phyloP scores from a whole-genome alignment of 2,888 invertebrate genomes.

The Cerastis rubricosa region DNA sequence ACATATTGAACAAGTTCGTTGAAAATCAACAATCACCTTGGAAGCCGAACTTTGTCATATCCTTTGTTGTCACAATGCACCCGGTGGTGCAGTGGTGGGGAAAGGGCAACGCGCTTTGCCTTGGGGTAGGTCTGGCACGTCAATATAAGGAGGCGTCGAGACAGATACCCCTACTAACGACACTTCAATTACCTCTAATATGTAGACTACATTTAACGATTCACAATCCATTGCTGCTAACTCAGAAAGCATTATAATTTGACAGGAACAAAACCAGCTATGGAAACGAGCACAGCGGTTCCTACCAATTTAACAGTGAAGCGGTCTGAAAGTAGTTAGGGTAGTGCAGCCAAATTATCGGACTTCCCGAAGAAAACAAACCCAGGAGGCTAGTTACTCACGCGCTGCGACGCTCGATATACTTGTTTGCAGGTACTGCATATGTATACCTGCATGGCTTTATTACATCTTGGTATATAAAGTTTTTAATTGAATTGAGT shows the following conservation, averaged over 20 bases:
- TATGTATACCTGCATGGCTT: slow-evolving; percentile 46
- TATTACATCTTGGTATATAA: slow-evolving; percentile 52
- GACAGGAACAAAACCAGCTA: slow-evolving; percentile 53
- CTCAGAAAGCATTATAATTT: rapidly evolving
- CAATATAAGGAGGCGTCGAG: slow-evolving; percentile 77
- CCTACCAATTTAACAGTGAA: neutral
- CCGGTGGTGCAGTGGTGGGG: slow-evolving; percentile 64
- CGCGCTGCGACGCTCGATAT: slow-evolving; percentile 72
- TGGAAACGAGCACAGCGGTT: slow-evolving; percentile 50
- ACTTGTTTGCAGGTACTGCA: slow-evolving; percentile 57
- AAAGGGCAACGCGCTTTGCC: slow-evolving; percentile 77
- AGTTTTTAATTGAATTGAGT: neutral
- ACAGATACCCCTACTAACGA: slow-evolving; percentile 72
- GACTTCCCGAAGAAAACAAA: slow-evolving; percentile 83
- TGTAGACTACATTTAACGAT: neutral
- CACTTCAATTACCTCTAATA: slow-evolving; percentile 69
- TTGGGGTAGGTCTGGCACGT: slow-evolving; percentile 87
- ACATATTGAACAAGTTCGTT: slow-evolving; percentile 54
- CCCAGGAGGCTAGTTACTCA: slow-evolving; percentile 74
- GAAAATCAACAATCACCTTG: slow-evolving; percentile 61
- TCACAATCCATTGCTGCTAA: slow-evolving; percentile 66
- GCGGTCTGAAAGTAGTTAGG: slow-evolving; percentile 58
- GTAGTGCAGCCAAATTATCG: slow-evolving; percentile 84
- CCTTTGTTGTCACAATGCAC: slow-evolving; percentile 77
- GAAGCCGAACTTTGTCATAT: slow-evolving; percentile 56